Conservation (phyloP, 2,888 invertebrate genomes). For the Drosophila pullipes region DNA sequence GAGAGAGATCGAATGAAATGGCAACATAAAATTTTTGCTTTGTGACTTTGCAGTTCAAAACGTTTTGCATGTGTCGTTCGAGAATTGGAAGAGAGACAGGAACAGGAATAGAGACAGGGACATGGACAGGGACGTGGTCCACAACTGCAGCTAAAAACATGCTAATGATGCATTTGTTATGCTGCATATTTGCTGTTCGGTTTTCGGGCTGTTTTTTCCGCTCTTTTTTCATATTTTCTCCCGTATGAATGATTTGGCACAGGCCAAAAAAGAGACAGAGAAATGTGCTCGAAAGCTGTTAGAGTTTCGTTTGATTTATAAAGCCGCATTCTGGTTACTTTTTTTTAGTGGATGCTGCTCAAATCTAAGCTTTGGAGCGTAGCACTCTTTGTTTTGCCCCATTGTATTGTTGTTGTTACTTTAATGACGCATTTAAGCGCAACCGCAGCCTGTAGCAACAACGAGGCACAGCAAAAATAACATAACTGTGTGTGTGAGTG, state of each 20-base stretch:
- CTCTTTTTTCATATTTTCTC: slow-evolving; percentile 13
- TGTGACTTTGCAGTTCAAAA: slow-evolving; percentile 55
- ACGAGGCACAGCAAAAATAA: slow-evolving; percentile 39
- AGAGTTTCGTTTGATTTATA: slow-evolving; percentile 66
- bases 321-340: slow-evolving; percentile 48
- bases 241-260: slow-evolving; percentile 62
- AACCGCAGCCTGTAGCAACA: slow-evolving; percentile 69
- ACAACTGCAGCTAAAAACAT: slow-evolving; percentile 35
- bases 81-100: not conserved
- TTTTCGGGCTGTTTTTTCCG: slow-evolving; percentile 16
- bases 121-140: not conserved
- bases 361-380: slow-evolving; percentile 53
- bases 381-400: slow-evolving; percentile 17
- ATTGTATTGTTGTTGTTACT: slow-evolving; percentile 31
- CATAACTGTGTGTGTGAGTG: slow-evolving; percentile 25
- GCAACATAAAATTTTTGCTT: slow-evolving; percentile 52
- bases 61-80: slow-evolving; percentile 45
- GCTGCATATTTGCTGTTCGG: slow-evolving; percentile 57
- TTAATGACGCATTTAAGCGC: slow-evolving; percentile 78
- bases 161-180: slow-evolving; percentile 76
- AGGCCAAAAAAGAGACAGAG: slow-evolving; percentile 11
- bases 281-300: slow-evolving; percentile 31
- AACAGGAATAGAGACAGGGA: not conserved
- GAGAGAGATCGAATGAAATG: slow-evolving; percentile 7
- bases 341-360: slow-evolving; percentile 20